Conservation (phyloP, 2,888 invertebrate species). For the Caenorhabditis virilis region DNA sequence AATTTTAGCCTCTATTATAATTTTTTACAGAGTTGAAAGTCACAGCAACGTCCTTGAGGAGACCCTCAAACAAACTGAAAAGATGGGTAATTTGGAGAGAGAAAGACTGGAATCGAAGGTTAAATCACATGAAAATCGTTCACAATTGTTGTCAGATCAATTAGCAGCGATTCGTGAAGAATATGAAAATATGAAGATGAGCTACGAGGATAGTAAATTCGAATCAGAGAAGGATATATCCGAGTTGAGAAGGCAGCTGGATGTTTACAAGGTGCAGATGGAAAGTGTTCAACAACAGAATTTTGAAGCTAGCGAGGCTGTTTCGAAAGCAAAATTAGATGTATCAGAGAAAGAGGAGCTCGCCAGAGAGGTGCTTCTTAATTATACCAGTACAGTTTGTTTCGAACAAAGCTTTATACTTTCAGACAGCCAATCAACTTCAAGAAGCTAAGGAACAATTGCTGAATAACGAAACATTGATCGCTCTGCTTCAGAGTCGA, state of each 20-base stretch:
- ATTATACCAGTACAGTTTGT: too few species aligned
- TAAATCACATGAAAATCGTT: conserved; percentile 23
- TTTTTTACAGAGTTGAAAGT: conserved; percentile 16
- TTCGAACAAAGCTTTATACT: too few species aligned
- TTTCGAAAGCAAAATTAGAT: background rate
- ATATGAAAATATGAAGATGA: conserved; percentile 6
- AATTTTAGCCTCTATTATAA: too few species aligned
- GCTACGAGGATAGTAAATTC: conserved; percentile 7
- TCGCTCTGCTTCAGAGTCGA: conserved; percentile 10
- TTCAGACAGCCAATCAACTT: too few species aligned
- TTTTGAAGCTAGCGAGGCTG: background rate
- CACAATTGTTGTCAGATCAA: conserved; percentile 11
- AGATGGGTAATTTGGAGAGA: conserved; percentile 35
- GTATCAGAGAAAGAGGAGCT: conserved; percentile 9
- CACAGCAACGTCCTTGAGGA: conserved; percentile 40
- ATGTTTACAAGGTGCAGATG: conserved; percentile 13
- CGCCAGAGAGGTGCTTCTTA: background rate
- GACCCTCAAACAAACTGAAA: conserved; percentile 40
- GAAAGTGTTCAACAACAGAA: conserved; percentile 8
- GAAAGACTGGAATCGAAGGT: conserved; percentile 30
- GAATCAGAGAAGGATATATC: conserved; percentile 11
- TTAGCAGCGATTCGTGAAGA: conserved; percentile 11
- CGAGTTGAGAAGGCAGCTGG: conserved; percentile 19
- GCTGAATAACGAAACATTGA: background rate
- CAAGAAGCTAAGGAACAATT: conserved; percentile 8